Conservation (phyloP, 1,140 invertebrate genomes). For the Drosophila ananassae region DNA sequence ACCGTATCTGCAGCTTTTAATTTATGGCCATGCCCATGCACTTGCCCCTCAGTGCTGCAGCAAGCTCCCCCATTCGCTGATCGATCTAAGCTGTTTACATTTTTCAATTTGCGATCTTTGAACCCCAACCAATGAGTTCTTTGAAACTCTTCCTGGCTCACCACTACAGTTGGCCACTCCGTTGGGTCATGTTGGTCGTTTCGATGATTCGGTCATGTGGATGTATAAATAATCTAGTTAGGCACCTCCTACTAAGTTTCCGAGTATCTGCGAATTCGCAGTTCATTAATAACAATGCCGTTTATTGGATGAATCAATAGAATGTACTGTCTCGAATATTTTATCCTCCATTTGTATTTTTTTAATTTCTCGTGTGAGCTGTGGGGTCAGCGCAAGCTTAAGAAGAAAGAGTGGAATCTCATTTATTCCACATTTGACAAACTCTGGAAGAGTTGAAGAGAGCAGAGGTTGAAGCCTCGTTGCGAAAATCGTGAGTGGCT, state of each 20-base stretch:
- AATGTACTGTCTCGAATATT: neutral
- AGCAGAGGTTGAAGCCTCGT: too few species aligned
- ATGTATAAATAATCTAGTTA: neutral
- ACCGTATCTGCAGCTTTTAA: constrained; percentile 77
- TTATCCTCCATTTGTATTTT: too few species aligned
- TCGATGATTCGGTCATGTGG: neutral
- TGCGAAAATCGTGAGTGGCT: neutral
- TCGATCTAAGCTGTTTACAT: constrained; percentile 52
- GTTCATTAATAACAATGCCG: neutral
- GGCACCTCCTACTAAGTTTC: neutral
- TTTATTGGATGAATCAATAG: neutral
- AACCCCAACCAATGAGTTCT: constrained; percentile 78
- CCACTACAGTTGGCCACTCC: neutral
- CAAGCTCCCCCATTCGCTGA: constrained; percentile 1
- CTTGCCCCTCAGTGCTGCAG: constrained; percentile 51
- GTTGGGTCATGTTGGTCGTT: too few species aligned
- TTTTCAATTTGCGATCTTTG: constrained; percentile 83
- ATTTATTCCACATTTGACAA: too few species aligned
- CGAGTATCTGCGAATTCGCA: neutral
- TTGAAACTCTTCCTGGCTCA: constrained; percentile 47
- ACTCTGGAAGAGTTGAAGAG: too few species aligned
- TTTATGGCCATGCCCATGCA: constrained; percentile 79
- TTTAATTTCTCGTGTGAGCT: too few species aligned
- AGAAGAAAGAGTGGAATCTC: too few species aligned
- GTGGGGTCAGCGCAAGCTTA: too few species aligned